Base-by-base conservation (phyloP, 1,140 invertebrate genomes). In the Odontomachus brunneus region DNA sequence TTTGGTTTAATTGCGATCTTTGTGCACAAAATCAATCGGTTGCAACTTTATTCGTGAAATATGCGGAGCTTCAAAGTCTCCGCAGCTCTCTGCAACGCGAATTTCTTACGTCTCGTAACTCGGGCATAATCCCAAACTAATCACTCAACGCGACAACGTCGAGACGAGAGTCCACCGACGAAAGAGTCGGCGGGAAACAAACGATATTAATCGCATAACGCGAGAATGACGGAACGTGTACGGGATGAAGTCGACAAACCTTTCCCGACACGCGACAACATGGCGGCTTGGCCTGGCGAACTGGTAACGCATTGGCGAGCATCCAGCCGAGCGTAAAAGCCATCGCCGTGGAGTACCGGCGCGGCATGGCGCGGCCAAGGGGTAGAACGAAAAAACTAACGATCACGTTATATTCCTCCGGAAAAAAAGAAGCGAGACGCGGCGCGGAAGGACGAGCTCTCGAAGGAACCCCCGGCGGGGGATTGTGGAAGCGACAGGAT, bases 331-430 rank as follows among this genome's bases (percentile, higher is more conserved):
- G 63, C 63, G 17, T 78, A 51, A 67, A 78, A 78, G 15, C 49
- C 33, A 66, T 67, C 33, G 51, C 53, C 44, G 51, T 80, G 57
- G 4, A 69, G 38, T 14, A 69, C 53, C 9, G 7, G 17, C 55
- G n/a, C 33, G 33, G 0, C 63, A 4, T 9, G 7, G 17, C 55
- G 24, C 33, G 33, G 0, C 63, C 38, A 44, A 11, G 9, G 22
- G 48, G 51, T 26, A 80, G 33, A 19, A 80, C 44, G 75, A 48
- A 80, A 71, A 80, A 80, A 80, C 75, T 80, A 80, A 80, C 75
- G 75, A 80, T 69, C 75, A 80, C 65, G 65, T 80, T 57, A 71
- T 80, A 80, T 48, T 80, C 33, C 75, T 57, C n/a, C 51, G 75
- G 49, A 9, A 15, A 57, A 29, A 74, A 84, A 63, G 59, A 84